Evolutionary conservation across 2,113 vertebrate genomes (phyloP), one percentile per base, ranked within the genome.

Genomic region (Sminthopsis crassicaudata): DNA sequence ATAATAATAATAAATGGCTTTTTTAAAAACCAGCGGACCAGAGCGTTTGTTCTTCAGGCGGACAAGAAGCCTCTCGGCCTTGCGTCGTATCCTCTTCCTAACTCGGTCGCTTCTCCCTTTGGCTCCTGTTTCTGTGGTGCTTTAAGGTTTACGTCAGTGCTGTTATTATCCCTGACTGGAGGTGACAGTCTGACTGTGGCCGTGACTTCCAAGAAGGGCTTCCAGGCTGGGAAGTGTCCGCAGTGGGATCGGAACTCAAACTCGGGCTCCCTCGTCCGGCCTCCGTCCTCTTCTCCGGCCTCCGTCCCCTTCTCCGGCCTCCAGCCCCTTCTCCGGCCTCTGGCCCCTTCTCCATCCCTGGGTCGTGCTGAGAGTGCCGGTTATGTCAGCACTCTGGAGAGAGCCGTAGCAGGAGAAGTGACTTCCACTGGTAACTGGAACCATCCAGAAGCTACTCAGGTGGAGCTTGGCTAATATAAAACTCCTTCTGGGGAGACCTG

Each of bases 1-100:
- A 89, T 84, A 42, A 84, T 42, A 42, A 89, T 42, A 99, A 99
- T 99, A 99, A 99, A 99, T 98, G 97, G 98, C 98, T 99, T 99
- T 98, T 84, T 99, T 99, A 98, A 99, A 98, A 97, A 98, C 94
- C 96, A 92, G 95, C 48, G 91, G 54, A 90, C 94, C 90, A 55
- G 36, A 91, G 88, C 51, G 96, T 96, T 96, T 88, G 2, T 95
- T 96, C 95, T 92, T 96, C 92, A 52, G 46, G 46, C 8, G 8
- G 3, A 0, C 0, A 2, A 8, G 89, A 50, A 1, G 42, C 46
- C 84, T 25, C 42, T 42, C 3, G 2, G 88, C 0, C 19, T 25
- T 26, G 42, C 22, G 0, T 8, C 25, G 5, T 30, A 3, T 11
- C 24, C 26, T 50, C 27, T 9, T 42, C 67, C 67, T 84, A 42